phyloP scores from a whole-genome alignment of 92 coral and sea anemone genomes.

The Parazoanthus swiftii region DNA sequence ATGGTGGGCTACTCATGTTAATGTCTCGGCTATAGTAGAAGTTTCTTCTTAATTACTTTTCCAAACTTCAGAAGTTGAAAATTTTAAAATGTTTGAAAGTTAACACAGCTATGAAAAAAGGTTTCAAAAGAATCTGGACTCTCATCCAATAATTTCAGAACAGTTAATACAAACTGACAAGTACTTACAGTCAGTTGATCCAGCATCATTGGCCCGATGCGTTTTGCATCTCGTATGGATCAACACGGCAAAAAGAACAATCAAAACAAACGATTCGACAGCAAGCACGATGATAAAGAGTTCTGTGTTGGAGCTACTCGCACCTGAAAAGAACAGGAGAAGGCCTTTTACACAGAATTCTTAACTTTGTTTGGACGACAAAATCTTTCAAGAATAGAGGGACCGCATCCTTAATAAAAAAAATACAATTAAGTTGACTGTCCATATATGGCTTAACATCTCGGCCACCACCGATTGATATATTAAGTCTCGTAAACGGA shows the following conservation, averaged over 20 bases:
- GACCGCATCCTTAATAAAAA: not conserved
- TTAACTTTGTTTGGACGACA: not conserved
- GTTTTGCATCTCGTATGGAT: constrained; percentile 15
- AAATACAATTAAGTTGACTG: too few species aligned
- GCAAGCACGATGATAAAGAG: not conserved
- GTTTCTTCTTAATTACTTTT: too few species aligned
- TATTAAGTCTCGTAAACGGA: not conserved
- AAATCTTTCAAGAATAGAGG: not conserved
- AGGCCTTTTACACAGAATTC: not conserved
- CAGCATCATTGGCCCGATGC: not conserved
- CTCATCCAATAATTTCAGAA: not conserved
- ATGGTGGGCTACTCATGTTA: not conserved
- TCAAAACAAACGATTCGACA: constrained; percentile 22
- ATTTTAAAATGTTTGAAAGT: too few species aligned
- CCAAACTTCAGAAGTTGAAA: not conserved
- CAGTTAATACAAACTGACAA: not conserved
- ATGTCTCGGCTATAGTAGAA: not conserved
- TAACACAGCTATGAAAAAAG: not conserved
- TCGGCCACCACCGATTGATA: not conserved
- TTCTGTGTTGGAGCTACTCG: not conserved
- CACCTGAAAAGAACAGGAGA: not conserved
- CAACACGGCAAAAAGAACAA: constrained; percentile 20
- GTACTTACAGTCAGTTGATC: constrained; percentile 23
- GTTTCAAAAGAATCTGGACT: not conserved
- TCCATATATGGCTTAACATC: not conserved